These are phyloP conservation scores for Sebastes miniatus DNA, from an alignment of 2,797 vertebrate genomes.

Conservation along the genomic window DNA sequence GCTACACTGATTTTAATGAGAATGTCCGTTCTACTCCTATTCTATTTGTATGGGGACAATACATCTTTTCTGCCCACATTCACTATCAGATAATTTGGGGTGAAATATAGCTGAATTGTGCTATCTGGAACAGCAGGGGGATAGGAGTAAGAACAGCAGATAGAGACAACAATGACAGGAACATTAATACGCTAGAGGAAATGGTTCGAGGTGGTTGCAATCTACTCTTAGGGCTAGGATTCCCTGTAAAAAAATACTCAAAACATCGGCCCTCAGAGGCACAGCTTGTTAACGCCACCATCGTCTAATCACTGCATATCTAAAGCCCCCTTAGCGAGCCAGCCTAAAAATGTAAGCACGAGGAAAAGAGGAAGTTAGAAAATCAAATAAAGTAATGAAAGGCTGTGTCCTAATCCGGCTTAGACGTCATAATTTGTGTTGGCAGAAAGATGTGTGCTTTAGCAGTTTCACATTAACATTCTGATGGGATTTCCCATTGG, in stretches of 20 bases:
- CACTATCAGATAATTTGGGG: constrained; percentile 19
- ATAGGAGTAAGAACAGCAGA: not conserved
- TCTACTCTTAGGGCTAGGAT: not conserved
- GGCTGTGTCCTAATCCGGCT: constrained; percentile 51
- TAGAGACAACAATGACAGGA: constrained; percentile 6
- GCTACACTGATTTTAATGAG: no score
- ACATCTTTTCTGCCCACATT: not conserved
- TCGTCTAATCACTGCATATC: constrained; percentile 15
- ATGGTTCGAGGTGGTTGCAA: not conserved
- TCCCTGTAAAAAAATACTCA: constrained; percentile 1
- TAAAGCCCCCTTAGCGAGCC: constrained; percentile 14
- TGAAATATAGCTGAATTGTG: constrained; percentile 13
- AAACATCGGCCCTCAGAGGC: not conserved
- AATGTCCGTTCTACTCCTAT: no score
- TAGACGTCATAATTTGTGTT: constrained; percentile 60
- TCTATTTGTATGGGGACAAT: not conserved
- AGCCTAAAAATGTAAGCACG: constrained; percentile 36
- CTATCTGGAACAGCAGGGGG: not conserved
- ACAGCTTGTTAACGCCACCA: not conserved
- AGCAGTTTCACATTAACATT: constrained; percentile 44
- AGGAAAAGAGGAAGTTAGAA: constrained; percentile 29
- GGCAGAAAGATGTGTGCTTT: constrained; percentile 45
- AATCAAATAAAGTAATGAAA: constrained; percentile 57
- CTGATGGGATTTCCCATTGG: constrained; percentile 57
- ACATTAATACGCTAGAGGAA: constrained; percentile 1